Conservation (phyloP, 2,888 invertebrate species). For the Axea sp. region DNA sequence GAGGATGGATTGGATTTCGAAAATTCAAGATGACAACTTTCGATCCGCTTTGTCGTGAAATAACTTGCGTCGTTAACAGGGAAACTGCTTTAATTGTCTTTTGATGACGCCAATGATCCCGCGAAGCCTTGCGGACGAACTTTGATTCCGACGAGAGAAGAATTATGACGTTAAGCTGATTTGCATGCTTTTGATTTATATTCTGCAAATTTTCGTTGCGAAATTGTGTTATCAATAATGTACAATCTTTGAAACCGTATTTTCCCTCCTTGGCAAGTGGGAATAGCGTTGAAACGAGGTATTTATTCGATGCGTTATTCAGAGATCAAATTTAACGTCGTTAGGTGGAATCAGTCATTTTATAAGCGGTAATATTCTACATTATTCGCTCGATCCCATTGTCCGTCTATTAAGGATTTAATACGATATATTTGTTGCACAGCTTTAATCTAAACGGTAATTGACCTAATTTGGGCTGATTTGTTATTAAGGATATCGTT, state of each 20-base stretch:
- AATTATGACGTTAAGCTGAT: too few relatives aligned
- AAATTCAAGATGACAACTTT: conserved; percentile 32
- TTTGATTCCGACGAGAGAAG: too few relatives aligned
- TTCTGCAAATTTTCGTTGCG: too few relatives aligned
- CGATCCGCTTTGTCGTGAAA: too few relatives aligned
- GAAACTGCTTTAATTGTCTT: conserved; percentile 15
- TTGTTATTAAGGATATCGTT: conserved; percentile 51
- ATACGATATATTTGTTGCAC: conserved; percentile 28
- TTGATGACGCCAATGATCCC: conserved; percentile 3
- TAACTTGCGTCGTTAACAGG: too few relatives aligned
- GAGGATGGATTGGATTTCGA: conserved; percentile 33
- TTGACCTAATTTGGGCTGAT: conserved; percentile 41
- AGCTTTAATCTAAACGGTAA: conserved; percentile 31
- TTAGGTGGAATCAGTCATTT: background rate
- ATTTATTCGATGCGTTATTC: background rate
- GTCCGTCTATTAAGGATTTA: conserved; percentile 24
- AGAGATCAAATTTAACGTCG: background rate
- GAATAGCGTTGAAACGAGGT: too few relatives aligned
- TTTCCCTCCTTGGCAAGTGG: too few relatives aligned
- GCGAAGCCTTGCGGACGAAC: too few relatives aligned
- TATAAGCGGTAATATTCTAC: conserved; percentile 4
- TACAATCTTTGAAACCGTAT: too few relatives aligned
- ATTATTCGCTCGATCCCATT: conserved; percentile 10
- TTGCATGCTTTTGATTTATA: too few relatives aligned
- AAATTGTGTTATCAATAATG: too few relatives aligned